Percentiles rank a stretch among this genome's conserved stretches.
Evolutionary conservation across 1,140 invertebrate species (phyloP).

Genomic region (Zaprionus africanus): DNA sequence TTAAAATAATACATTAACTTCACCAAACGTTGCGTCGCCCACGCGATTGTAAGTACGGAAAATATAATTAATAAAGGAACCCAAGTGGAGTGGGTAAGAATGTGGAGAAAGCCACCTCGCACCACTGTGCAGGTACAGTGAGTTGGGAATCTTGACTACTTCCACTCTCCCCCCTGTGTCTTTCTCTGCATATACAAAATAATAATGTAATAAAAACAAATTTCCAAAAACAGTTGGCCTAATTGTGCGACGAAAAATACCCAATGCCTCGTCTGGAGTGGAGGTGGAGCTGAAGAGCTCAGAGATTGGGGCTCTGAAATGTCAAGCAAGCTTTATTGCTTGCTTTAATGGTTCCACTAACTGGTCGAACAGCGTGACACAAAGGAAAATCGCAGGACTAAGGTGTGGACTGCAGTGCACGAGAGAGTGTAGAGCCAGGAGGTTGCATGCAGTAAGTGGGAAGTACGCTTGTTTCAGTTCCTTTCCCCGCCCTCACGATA

Average conservation of each 20-base stretch:
- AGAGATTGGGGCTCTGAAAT: constrained; percentile 19
- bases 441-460: constrained; percentile 62
- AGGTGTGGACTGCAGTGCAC: constrained; percentile 34
- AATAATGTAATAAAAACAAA: constrained; percentile 77
- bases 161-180: not conserved
- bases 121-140: constrained; percentile 22
- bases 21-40: constrained; percentile 67
- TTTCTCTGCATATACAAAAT: constrained; percentile 60
- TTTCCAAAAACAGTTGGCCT: constrained; percentile 74
- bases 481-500: constrained; percentile 14
- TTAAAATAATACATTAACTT: constrained; percentile 81
- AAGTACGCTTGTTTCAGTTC: constrained; percentile 43
- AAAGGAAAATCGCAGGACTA: constrained; percentile 56
- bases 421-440: constrained; percentile 20
- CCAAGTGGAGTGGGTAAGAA: constrained; percentile 4
- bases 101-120: constrained; percentile 3
- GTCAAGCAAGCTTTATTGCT: constrained; percentile 6
- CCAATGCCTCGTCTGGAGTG: not conserved
- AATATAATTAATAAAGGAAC: constrained; percentile 73
- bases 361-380: constrained; percentile 67
- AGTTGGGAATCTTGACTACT: not conserved
- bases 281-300: not conserved
- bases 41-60: constrained; percentile 46
- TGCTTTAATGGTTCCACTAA: constrained; percentile 36
- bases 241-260: constrained; percentile 57